Conservation (phyloP, 2,113 vertebrate species). For the Bucco capensis region DNA sequence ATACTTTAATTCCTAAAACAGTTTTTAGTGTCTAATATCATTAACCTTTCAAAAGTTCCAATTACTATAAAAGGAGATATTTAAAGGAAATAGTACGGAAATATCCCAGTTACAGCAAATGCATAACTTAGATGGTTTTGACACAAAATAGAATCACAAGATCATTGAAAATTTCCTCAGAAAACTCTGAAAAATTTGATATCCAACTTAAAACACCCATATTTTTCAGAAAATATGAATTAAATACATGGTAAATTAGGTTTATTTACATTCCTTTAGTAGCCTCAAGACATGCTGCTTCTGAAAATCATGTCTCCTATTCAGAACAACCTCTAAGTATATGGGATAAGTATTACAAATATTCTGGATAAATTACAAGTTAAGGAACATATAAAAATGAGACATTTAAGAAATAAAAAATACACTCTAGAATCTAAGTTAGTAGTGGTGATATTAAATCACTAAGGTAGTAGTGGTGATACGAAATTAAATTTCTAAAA, state of each 20-base stretch:
- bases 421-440: neutral
- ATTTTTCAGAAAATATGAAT: neutral
- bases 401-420: neutral
- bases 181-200: neutral
- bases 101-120: neutral
- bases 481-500: neutral
- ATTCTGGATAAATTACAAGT: neutral
- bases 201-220: neutral
- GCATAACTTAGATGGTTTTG: neutral
- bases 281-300: neutral
- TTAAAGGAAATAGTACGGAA: neutral
- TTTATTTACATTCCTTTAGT: neutral
- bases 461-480: neutral
- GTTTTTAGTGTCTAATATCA: neutral
- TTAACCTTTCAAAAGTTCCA: neutral
- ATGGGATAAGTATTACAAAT: neutral
- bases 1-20: neutral
- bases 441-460: neutral
- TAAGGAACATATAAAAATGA: neutral
- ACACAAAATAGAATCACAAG: neutral
- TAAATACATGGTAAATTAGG: neutral
- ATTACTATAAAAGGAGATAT: neutral
- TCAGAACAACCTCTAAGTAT: neutral
- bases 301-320: neutral
- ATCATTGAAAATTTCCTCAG: neutral